Evolutionary conservation across 2,888 invertebrate genomes (phyloP).

Genomic region (Phlogophora meticulosa): DNA sequence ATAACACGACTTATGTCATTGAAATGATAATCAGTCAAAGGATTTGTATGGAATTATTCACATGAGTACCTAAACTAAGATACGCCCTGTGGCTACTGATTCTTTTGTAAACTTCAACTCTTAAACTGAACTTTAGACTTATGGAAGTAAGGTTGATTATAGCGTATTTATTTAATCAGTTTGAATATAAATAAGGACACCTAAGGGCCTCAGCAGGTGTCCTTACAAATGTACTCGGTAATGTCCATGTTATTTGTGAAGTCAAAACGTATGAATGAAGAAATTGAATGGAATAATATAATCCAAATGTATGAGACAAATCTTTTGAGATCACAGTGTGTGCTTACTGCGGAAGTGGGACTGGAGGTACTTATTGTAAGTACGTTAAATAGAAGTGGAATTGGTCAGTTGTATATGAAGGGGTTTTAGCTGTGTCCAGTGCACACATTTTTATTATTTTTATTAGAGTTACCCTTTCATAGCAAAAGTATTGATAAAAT

Average conservation of each 20-base stretch:
- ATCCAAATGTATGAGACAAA: conserved; percentile 56
- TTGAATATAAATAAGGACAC: conserved; percentile 81
- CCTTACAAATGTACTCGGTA: conserved; percentile 79
- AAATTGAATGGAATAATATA: conserved; percentile 57
- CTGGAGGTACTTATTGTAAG: conserved; percentile 35
- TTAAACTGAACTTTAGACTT: conserved; percentile 50
- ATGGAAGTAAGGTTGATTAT: conserved; percentile 61
- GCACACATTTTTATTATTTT: background rate
- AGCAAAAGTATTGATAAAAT: conserved; percentile 9
- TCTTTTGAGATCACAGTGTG: conserved; percentile 47
- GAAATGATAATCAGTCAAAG: conserved; percentile 90
- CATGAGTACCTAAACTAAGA: conserved; percentile 87
- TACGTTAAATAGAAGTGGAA: conserved; percentile 11
- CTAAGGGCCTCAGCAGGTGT: conserved; percentile 88
- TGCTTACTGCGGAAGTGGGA: conserved; percentile 13
- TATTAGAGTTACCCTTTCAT: background rate
- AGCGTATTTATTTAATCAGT: conserved; percentile 46
- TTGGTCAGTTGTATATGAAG: conserved; percentile 36
- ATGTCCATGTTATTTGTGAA: conserved; percentile 80
- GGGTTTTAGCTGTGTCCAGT: conserved; percentile 14
- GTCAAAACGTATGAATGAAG: conserved; percentile 69
- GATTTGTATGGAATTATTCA: conserved; percentile 89
- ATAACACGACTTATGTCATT: conserved; percentile 88
- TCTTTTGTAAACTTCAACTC: conserved; percentile 60
- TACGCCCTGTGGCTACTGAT: conserved; percentile 89